These are phyloP conservation scores for Hirtodrosophila confusa DNA, from an alignment of 2,888 invertebrate species.

Conservation along the genomic window DNA sequence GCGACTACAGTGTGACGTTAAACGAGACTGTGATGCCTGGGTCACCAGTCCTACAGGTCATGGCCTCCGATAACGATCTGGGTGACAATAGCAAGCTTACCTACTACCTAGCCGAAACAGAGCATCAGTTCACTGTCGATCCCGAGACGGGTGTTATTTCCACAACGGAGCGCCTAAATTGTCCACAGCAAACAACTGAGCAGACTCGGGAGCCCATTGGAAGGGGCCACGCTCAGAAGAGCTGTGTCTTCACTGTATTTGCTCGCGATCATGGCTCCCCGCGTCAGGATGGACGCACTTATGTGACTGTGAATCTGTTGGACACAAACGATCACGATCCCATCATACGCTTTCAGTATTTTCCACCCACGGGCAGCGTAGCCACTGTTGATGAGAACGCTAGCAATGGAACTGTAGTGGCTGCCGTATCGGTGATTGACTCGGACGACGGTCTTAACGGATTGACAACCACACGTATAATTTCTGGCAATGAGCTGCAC, in stretches of 20 bases:
- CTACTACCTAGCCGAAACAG: conserved; percentile 93
- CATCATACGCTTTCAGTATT: conserved; percentile 94
- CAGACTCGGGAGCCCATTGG: conserved; percentile 84
- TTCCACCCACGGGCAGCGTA: conserved; percentile 91
- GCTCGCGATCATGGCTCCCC: conserved; percentile 97
- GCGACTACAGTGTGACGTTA: conserved; percentile 95
- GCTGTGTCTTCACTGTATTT: conserved; percentile 97
- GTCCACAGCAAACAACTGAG: conserved; percentile 91
- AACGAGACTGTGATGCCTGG: conserved; percentile 97
- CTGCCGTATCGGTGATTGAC: conserved; percentile 96
- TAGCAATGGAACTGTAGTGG: conserved; percentile 94
- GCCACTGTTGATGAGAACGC: conserved; percentile 98
- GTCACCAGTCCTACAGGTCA: conserved; percentile 94
- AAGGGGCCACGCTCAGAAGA: conserved; percentile 88
- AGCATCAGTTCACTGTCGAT: conserved; percentile 95
- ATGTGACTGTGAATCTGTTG: conserved; percentile 95
- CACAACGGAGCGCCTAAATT: conserved; percentile 91
- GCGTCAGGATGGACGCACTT: conserved; percentile 95
- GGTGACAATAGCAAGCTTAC: conserved; percentile 97
- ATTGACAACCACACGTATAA: conserved; percentile 92
- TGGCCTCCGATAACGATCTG: conserved; percentile 96
- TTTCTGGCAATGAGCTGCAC: conserved; percentile 94
- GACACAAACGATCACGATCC: conserved; percentile 98
- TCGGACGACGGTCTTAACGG: conserved; percentile 96
- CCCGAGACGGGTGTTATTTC: conserved; percentile 95